Conservation (phyloP, 1,140 invertebrate species). For the Macrobrachium nipponense region DNA sequence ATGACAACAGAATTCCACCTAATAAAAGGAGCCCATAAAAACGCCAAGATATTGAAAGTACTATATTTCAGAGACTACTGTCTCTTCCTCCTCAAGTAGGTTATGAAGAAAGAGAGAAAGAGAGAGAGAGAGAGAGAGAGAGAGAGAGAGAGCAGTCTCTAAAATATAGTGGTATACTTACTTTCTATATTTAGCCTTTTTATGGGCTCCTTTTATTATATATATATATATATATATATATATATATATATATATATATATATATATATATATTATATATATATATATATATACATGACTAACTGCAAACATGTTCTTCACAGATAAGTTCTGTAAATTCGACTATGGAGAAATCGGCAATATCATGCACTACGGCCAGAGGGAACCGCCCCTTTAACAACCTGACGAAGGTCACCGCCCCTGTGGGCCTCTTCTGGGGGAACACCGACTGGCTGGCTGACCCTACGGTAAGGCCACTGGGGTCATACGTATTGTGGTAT, state of each 20-base stretch:
- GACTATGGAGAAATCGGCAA: constrained; percentile 69
- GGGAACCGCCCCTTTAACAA: constrained; percentile 73
- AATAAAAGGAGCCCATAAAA: no score
- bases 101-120: no score
- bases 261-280: no score
- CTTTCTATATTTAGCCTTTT: background rate
- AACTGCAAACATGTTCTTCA: background rate
- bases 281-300: background rate
- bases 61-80: no score
- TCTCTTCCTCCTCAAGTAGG: background rate
- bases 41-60: no score
- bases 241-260: no score
- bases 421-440: constrained; percentile 75
- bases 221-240: no score
- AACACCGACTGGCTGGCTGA: constrained; percentile 73
- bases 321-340: constrained; percentile 65
- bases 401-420: constrained; percentile 72
- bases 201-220: no score
- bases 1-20: no score
- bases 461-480: constrained; percentile 15
- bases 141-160: background rate
- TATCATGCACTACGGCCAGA: constrained; percentile 68
- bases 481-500: background rate
- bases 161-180: background rate
- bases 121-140: constrained; percentile 8